phyloP scores from a whole-genome alignment of 2,888 invertebrate genomes.

The Eupelmus urozonus region DNA sequence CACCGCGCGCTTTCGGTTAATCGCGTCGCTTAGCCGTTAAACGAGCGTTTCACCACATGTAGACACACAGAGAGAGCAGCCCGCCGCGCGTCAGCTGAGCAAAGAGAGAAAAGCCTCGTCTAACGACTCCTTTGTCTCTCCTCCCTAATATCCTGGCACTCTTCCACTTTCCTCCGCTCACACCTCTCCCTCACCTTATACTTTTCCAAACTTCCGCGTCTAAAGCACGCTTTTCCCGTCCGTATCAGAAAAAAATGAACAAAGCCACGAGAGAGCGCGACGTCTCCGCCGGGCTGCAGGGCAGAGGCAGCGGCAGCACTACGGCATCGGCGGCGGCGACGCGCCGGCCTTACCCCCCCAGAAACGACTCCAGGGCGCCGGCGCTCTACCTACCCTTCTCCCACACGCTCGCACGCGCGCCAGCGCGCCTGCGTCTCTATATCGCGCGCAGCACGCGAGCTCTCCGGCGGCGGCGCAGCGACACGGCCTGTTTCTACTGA shows the following conservation, averaged over 20 bases:
- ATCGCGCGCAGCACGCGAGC: background rate
- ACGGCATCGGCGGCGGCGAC: conserved; percentile 50
- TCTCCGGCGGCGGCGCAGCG: conserved; percentile 31
- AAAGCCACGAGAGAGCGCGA: too few species aligned
- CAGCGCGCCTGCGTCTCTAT: background rate
- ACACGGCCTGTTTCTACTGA: conserved; percentile 45
- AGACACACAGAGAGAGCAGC: background rate
- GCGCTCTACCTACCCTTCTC: conserved; percentile 54
- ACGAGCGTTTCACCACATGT: too few species aligned
- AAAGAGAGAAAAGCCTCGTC: background rate
- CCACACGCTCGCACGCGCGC: conserved; percentile 43
- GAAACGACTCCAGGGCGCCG: conserved; percentile 66
- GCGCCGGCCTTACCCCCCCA: conserved; percentile 58
- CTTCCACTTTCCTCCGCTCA: conserved; percentile 11
- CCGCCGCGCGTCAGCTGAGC: too few species aligned
- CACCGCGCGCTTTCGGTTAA: too few species aligned
- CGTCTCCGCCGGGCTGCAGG: conserved; percentile 35
- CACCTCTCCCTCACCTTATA: background rate
- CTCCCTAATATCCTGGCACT: conserved; percentile 25
- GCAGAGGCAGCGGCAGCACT: conserved; percentile 45
- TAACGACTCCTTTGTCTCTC: background rate
- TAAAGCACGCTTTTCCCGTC: too few species aligned
- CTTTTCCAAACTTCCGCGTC: background rate
- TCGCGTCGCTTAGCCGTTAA: too few species aligned
- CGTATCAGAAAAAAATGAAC: too few species aligned